Evolutionary conservation across 2,113 vertebrate genomes (phyloP).

Genomic region (Callipepla squamata): DNA sequence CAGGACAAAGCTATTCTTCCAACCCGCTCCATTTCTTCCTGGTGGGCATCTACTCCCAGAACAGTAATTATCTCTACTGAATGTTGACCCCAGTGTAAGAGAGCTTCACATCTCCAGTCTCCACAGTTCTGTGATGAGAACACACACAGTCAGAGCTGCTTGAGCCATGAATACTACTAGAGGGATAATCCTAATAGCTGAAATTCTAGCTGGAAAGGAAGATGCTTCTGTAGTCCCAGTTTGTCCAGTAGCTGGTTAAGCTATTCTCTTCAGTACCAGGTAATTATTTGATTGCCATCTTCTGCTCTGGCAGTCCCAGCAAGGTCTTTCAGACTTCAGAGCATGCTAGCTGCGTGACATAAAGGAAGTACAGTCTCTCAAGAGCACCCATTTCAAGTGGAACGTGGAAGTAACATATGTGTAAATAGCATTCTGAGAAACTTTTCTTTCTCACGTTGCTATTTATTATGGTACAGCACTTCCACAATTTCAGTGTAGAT

Average conservation of each 20-base stretch:
- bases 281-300: background rate
- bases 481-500: background rate
- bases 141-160: background rate
- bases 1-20: background rate
- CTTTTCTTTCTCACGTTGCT: background rate
- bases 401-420: background rate
- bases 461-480: background rate
- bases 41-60: background rate
- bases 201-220: background rate
- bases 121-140: background rate
- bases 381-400: background rate
- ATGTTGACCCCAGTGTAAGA: background rate
- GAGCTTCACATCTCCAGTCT: background rate
- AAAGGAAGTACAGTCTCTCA: background rate
- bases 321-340: background rate
- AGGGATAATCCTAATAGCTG: background rate
- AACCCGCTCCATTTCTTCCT: background rate
- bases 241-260: background rate
- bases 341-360: background rate
- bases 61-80: background rate
- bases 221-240: background rate
- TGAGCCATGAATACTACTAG: background rate
- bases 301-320: background rate
- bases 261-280: background rate
- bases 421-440: background rate